phyloP scores from a whole-genome alignment of 2,113 vertebrate species.

The Origma solitaria region DNA sequence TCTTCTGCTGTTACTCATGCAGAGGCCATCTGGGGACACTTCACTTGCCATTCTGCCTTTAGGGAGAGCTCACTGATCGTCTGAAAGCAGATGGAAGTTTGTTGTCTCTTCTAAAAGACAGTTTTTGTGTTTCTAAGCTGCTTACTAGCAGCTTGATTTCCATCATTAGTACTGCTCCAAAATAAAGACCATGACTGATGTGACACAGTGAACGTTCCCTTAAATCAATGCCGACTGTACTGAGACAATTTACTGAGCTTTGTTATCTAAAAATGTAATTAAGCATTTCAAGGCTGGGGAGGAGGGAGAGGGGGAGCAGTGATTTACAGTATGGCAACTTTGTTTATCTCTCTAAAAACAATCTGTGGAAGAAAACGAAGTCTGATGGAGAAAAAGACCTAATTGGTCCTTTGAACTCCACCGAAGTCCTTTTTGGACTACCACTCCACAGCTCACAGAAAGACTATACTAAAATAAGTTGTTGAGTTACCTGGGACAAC shows the following conservation, averaged over 20 bases:
- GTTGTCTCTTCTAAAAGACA: not conserved
- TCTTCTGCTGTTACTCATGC: not conserved
- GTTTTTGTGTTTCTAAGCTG: not conserved
- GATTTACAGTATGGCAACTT: not conserved
- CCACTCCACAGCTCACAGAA: not conserved
- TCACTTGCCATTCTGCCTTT: not conserved
- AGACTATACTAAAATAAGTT: not conserved
- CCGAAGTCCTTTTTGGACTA: not conserved
- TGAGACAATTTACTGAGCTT: not conserved
- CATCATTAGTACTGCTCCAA: not conserved
- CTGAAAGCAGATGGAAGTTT: not conserved
- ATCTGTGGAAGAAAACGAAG: not conserved
- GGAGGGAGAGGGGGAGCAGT: not conserved
- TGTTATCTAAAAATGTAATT: not conserved
- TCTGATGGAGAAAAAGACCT: not conserved
- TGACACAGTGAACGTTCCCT: not conserved
- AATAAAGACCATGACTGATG: not conserved
- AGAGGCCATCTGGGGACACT: not conserved
- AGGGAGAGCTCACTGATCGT: not conserved
- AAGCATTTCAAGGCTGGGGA: not conserved
- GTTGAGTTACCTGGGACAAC: not conserved
- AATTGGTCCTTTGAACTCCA: not conserved
- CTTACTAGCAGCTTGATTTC: not conserved
- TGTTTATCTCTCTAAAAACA: not conserved
- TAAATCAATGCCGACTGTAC: not conserved